Conservation (phyloP, 2,888 invertebrate species). For the Lasius platythorax region DNA sequence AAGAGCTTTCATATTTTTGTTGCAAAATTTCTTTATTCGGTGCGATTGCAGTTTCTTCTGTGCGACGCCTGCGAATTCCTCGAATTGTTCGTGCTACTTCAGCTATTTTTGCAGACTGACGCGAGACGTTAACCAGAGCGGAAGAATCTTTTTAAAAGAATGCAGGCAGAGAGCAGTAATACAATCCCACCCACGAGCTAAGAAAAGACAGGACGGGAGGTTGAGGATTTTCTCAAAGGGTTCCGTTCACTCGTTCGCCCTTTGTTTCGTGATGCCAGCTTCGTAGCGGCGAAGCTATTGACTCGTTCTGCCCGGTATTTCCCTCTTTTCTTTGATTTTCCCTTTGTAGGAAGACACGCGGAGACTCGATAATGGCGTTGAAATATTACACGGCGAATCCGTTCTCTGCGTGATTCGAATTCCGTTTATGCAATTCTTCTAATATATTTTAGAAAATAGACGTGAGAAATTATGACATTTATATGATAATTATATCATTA, state of each 20-base stretch:
- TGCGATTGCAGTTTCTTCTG: conserved; percentile 23
- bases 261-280: conserved; percentile 58
- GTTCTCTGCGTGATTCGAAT: conserved; percentile 19
- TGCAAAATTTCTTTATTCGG: conserved; percentile 34
- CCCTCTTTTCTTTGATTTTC: conserved; percentile 47
- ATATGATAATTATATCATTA: conserved; percentile 19
- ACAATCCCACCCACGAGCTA: conserved; percentile 56
- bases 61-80: conserved; percentile 41
- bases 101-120: conserved; percentile 47
- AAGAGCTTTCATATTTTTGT: not conserved
- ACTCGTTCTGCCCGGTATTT: conserved; percentile 60
- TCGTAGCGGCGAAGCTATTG: conserved; percentile 54
- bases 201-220: conserved; percentile 63
- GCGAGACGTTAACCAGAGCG: conserved; percentile 69
- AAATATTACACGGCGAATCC: conserved; percentile 35
- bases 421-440: conserved; percentile 12
- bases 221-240: conserved; percentile 67
- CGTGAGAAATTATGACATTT: not conserved
- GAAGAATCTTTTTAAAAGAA: conserved; percentile 68
- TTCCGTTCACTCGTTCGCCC: conserved; percentile 46
- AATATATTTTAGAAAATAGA: not conserved
- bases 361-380: conserved; percentile 52
- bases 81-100: conserved; percentile 47
- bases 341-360: conserved; percentile 50
- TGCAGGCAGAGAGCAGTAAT: conserved; percentile 53